Evolutionary conservation across 2,797 vertebrate genomes (phyloP).

Genomic region (Diglossa cyanea): DNA sequence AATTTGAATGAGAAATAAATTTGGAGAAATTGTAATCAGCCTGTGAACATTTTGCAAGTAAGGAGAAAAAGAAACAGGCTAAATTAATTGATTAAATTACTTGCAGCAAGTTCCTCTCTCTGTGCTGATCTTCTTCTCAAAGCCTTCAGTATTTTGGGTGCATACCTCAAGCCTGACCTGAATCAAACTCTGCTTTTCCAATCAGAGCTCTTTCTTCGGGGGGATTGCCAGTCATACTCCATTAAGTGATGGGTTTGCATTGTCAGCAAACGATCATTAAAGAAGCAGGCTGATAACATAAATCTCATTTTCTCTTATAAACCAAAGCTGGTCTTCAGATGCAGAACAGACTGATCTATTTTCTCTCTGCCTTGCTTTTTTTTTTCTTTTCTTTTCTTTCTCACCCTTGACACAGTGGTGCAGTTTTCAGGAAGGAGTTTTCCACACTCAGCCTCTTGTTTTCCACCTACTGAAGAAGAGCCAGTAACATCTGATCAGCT

Average conservation of each 20-base stretch:
- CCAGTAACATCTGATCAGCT: conserved; percentile 5
- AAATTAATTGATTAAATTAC: conserved; percentile 37
- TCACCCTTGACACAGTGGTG: not conserved
- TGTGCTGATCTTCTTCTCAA: not conserved
- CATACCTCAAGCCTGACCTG: not conserved
- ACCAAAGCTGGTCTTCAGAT: not conserved
- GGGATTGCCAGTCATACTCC: not conserved
- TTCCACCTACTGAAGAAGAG: not conserved
- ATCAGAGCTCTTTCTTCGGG: not conserved
- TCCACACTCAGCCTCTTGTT: not conserved
- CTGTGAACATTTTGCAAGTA: conserved; percentile 12
- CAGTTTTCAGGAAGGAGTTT: not conserved
- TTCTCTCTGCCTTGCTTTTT: not conserved
- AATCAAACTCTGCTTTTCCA: conserved; percentile 21
- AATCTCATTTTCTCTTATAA: conserved; percentile 8
- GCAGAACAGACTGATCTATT: not conserved
- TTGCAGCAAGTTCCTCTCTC: not conserved
- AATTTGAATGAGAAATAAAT: conserved; percentile 53
- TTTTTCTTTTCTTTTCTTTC: not conserved
- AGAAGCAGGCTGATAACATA: not conserved
- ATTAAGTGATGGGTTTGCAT: not conserved
- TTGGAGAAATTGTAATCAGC: conserved; percentile 31
- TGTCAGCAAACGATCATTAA: not conserved
- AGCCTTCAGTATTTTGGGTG: not conserved
- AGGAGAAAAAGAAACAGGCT: not conserved